These are phyloP conservation scores for Cydia amplana DNA, from an alignment of 1,140 invertebrate species.

Conservation along the genomic window DNA sequence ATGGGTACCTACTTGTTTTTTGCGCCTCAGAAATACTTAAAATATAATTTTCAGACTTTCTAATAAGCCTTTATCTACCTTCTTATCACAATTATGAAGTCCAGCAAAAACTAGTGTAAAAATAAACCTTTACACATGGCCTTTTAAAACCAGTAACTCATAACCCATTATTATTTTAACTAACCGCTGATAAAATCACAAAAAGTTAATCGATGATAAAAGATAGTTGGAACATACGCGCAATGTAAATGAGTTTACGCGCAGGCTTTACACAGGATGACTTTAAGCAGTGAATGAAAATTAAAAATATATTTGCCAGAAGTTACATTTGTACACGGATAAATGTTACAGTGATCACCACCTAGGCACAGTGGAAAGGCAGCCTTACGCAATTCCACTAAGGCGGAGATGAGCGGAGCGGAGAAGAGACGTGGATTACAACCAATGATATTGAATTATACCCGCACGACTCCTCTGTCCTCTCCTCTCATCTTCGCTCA, in stretches of 20 bases:
- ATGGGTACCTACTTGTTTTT: no score
- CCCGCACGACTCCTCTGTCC: no score
- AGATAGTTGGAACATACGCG: slow-evolving; percentile 51
- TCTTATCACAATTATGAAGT: background rate
- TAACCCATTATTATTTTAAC: slow-evolving; percentile 32
- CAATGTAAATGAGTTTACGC: slow-evolving; percentile 53
- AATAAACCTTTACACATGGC: slow-evolving; percentile 2
- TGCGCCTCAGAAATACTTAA: no score
- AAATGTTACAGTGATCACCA: no score
- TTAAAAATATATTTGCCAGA: no score
- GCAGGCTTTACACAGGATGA: background rate
- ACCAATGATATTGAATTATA: no score
- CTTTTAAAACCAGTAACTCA: slow-evolving; percentile 18
- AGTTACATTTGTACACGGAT: no score
- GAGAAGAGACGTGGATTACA: no score
- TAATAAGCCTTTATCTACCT: background rate
- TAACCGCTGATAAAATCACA: slow-evolving; percentile 28
- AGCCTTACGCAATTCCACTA: no score
- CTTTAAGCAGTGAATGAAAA: background rate
- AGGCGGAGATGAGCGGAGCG: no score
- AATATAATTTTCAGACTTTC: background rate
- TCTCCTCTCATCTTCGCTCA: no score
- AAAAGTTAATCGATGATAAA: slow-evolving; percentile 50
- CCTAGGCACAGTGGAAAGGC: no score
- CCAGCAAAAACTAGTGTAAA: slow-evolving; percentile 1